Evolutionary conservation across 2,113 vertebrate genomes (phyloP), one percentile per base, ranked within the genome.

Genomic region (Toxostoma redivivum): DNA sequence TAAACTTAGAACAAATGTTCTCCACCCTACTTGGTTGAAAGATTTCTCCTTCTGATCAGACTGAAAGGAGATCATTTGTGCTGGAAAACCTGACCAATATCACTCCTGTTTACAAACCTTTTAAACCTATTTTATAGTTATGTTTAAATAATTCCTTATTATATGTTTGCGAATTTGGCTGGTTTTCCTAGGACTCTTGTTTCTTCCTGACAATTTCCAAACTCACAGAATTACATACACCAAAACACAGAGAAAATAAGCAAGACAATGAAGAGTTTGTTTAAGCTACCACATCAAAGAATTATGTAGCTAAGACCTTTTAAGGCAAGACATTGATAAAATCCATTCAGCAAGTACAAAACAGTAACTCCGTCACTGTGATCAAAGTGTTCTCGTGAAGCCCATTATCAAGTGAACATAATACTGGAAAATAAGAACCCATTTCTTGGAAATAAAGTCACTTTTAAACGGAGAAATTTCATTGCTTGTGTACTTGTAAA

Each of bases 201-300:
- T 89, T 74, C 33, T 74, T 91, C 25, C 54, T 54, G 11, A 35
- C 7, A 17, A 62, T 72, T 86, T 80, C 30, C 0, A 0, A 7
- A 30, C 44, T 77, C 30, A 47, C 18, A 86, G 45, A 87, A 69
- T 25, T 53, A 9, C 0, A 0, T 73, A 11, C 7, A 69, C 27
- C 30, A 62, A 84, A 88, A 44, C 31, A 83, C 15, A 44, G 25
- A 57, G 54, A 77, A 94, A 88, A 74, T 47, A 93, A 88, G 24
- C 13, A 58, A 58, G 50, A 62, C 12, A 77, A 19, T 44, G 11
- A 72, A 45, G 42, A 50, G 5, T 54, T 77, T 62, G 19, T 69
- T 93, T 85, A 72, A 78, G 79, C 22, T 44, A 56, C 23, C 9
- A 27, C 35, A 58, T 65, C 69, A 62, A 77, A 54, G 71, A 82